These are phyloP conservation scores for Phenacoccus solenopsis DNA, from an alignment of 1,140 invertebrate species.

Conservation along the genomic window DNA sequence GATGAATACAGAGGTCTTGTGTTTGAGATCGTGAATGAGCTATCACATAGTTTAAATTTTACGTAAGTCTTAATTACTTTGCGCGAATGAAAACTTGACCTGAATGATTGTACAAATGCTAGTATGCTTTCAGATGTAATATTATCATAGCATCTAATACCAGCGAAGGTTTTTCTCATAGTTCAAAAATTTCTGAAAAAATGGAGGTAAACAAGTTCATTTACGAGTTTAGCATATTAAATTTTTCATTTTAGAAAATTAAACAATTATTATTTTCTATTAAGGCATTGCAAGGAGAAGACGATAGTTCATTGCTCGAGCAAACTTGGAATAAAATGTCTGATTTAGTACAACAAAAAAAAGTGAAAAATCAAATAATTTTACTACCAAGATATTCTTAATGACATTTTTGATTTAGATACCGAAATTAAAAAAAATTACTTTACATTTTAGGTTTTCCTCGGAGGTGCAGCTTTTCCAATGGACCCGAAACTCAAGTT, in stretches of 20 bases:
- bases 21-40: constrained; percentile 64
- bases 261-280: constrained; percentile 17
- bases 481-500: constrained; percentile 45
- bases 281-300: constrained; percentile 21
- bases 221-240: background rate
- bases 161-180: constrained; percentile 26
- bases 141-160: constrained; percentile 28
- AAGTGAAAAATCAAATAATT: constrained; percentile 20
- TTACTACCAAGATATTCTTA: background rate
- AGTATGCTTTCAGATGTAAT: constrained; percentile 33
- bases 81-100: background rate
- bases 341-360: constrained; percentile 25
- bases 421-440: background rate
- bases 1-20: constrained; percentile 51
- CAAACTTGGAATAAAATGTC: constrained; percentile 29
- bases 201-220: constrained; percentile 11
- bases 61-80: constrained; percentile 36
- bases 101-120: background rate
- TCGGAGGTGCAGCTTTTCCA: constrained; percentile 59
- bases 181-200: constrained; percentile 20
- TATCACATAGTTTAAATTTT: constrained; percentile 70
- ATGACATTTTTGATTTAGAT: background rate
- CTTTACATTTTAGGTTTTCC: constrained; percentile 39
- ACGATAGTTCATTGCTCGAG: constrained; percentile 23
- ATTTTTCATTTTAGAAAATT: constrained; percentile 22